These are phyloP conservation scores for Achlya flavicornis DNA, from an alignment of 2,888 invertebrate genomes.

Conservation along the genomic window DNA sequence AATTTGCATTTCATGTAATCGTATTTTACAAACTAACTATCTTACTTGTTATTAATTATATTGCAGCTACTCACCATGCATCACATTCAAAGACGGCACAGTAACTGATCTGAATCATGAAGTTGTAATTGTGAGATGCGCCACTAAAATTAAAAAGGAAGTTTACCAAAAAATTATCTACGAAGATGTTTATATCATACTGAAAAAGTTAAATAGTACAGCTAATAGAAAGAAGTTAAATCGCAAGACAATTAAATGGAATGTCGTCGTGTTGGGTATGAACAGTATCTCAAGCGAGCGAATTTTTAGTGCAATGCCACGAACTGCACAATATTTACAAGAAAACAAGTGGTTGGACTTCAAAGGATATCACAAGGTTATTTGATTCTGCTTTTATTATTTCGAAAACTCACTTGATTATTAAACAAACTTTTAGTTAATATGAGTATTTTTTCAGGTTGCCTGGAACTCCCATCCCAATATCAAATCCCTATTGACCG, in stretches of 20 bases:
- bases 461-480: constrained; percentile 96
- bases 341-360: constrained; percentile 88
- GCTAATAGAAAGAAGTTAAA: constrained; percentile 14
- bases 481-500: constrained; percentile 90
- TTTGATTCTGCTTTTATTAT: background rate
- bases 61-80: constrained; percentile 52
- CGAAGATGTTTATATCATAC: constrained; percentile 51
- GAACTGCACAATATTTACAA: constrained; percentile 86
- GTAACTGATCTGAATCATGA: constrained; percentile 42
- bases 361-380: constrained; percentile 87
- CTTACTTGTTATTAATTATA: background rate
- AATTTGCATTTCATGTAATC: too few relatives aligned
- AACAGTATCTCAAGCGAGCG: constrained; percentile 93
- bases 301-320: constrained; percentile 89
- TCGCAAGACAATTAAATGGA: constrained; percentile 45
- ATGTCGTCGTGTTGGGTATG: constrained; percentile 90
- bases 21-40: too few relatives aligned
- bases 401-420: too few relatives aligned
- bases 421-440: constrained; percentile 19
- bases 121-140: constrained; percentile 53
- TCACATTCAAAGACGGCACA: constrained; percentile 44
- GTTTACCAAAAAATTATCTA: constrained; percentile 35
- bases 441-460: constrained; percentile 74
- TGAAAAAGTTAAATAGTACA: constrained; percentile 40
- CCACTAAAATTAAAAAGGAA: constrained; percentile 18